A percentile compares a stretch with the other conserved stretches of the same genome.
These are phyloP conservation scores for Petrocephalus zakoni DNA, from an alignment of 2,113 vertebrate species.

Conservation along the genomic window DNA sequence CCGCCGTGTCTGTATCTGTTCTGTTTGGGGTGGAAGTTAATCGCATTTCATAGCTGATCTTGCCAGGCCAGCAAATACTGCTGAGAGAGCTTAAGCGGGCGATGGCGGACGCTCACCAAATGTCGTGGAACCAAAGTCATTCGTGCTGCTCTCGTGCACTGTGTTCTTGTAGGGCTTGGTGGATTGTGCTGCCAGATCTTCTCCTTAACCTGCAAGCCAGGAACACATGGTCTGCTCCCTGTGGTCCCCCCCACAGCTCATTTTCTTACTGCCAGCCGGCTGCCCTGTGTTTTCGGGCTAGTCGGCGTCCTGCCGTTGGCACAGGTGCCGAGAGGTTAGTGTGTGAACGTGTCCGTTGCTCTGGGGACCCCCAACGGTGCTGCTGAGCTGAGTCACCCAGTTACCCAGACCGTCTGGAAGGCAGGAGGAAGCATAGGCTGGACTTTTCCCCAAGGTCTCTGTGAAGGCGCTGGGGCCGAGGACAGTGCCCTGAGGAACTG, in stretches of 20 bases:
- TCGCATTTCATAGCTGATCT: not conserved
- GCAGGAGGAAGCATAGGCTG: not conserved
- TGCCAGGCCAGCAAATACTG: not conserved
- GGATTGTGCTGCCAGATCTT: no score
- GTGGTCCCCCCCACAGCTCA: not conserved
- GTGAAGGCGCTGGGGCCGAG: not conserved
- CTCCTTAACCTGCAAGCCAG: not conserved
- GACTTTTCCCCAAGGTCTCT: not conserved
- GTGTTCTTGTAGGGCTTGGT: not conserved
- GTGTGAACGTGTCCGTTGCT: conserved; percentile 17
- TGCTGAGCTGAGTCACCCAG: not conserved
- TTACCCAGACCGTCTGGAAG: not conserved
- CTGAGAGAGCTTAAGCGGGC: not conserved
- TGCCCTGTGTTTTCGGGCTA: not conserved
- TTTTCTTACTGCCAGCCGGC: not conserved
- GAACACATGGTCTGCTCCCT: not conserved
- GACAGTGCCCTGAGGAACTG: conserved; percentile 49
- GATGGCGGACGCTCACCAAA: not conserved
- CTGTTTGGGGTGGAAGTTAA: not conserved
- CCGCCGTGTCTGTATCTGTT: not conserved
- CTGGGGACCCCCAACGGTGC: conserved; percentile 29
- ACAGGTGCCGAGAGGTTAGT: not conserved
- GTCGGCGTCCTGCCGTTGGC: not conserved
- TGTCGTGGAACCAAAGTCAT: conserved; percentile 9
- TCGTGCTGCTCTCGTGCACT: not conserved